Percentiles rank a stretch among this genome's conserved stretches.
Conservation (phyloP, 2,888 invertebrate genomes). For the Rotaria socialis region DNA sequence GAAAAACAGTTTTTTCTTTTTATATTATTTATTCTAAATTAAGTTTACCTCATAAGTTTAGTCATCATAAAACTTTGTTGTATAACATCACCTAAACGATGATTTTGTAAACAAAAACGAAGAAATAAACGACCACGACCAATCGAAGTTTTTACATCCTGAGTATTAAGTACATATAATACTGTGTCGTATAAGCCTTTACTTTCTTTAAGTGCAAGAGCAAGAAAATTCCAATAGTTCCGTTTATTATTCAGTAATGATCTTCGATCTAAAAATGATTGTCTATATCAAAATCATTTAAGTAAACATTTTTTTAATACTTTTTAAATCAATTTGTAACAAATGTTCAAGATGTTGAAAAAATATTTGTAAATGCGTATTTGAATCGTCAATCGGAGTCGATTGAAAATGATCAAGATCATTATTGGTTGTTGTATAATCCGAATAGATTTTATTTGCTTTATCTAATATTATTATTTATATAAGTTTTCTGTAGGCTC, state of each 20-base stretch:
- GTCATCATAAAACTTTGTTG: conserved; percentile 58
- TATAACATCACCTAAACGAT: conserved; percentile 59
- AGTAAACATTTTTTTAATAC: neutral
- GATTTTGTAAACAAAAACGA: conserved; percentile 59
- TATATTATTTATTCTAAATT: neutral
- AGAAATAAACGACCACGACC: conserved; percentile 60
- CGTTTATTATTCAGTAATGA: neutral
- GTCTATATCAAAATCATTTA: neutral
- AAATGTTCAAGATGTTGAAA: conserved; percentile 22
- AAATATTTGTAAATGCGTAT: conserved; percentile 20
- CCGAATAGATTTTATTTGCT: neutral
- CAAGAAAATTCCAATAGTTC: conserved; percentile 12
- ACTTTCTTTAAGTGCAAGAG: conserved; percentile 10
- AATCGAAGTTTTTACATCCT: conserved; percentile 53
- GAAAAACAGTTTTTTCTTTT: conserved; percentile 26
- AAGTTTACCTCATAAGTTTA: conserved; percentile 48
- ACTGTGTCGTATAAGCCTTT: conserved; percentile 21
- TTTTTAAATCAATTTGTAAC: conserved; percentile 23
- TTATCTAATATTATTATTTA: neutral
- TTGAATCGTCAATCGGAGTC: neutral
- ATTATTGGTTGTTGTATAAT: neutral
- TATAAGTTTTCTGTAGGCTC: neutral
- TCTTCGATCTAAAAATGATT: neutral
- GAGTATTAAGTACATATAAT: conserved; percentile 18
- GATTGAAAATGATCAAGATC: neutral